phyloP scores from a whole-genome alignment of 2,888 invertebrate species.

The Scaptomyza cyrtandrae region DNA sequence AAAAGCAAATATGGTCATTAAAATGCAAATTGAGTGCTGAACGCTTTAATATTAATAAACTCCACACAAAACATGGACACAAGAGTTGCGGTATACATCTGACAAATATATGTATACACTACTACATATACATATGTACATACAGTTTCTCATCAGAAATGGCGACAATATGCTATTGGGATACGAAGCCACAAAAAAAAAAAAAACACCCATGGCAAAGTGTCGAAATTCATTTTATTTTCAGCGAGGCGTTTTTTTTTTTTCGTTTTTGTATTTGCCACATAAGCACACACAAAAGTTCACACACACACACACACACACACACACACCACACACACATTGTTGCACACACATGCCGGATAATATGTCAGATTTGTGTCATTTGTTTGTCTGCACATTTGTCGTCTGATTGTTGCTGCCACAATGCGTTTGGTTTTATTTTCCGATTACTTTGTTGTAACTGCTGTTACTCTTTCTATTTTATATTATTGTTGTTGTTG shows the following conservation, averaged over 20 bases:
- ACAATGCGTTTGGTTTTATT: slow-evolving; percentile 42
- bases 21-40: slow-evolving; percentile 1
- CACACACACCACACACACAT: neutral
- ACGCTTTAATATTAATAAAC: slow-evolving; percentile 1
- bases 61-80: neutral
- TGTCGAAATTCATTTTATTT: slow-evolving; percentile 54
- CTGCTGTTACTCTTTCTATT: neutral
- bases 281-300: neutral
- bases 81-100: neutral
- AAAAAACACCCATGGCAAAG: slow-evolving; percentile 42
- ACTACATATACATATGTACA: neutral
- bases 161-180: slow-evolving; percentile 4
- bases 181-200: slow-evolving; percentile 15
- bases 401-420: slow-evolving; percentile 34
- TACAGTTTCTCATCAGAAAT: neutral
- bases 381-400: slow-evolving; percentile 64
- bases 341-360: slow-evolving; percentile 3
- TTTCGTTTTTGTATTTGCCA: neutral
- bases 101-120: neutral
- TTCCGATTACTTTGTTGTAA: slow-evolving; percentile 7
- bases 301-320: neutral
- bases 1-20: neutral
- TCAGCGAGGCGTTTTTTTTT: slow-evolving; percentile 13
- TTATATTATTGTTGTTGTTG: neutral
- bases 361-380: slow-evolving; percentile 56